A percentile compares a stretch with the other conserved stretches of the same genome.
phyloP scores from a whole-genome alignment of 2,888 invertebrate species.

The Neoaliturus tenellus region DNA sequence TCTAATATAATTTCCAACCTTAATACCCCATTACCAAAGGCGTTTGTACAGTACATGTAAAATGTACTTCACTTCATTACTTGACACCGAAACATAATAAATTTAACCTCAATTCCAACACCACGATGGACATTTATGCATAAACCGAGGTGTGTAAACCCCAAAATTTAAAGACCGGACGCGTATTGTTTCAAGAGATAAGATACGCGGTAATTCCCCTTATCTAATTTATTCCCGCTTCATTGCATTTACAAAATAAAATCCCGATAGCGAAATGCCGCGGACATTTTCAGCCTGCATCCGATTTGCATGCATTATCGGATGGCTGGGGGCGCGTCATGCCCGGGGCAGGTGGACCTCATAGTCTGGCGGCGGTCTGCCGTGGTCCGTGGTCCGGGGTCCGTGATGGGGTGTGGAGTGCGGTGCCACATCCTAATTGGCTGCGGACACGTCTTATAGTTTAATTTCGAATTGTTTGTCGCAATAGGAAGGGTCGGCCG shows the following conservation, averaged over 20 bases:
- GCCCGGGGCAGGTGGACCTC: too few species aligned
- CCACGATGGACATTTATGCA: neutral
- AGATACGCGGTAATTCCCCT: constrained; percentile 7
- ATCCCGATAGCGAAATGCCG: neutral
- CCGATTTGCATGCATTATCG: constrained; percentile 15
- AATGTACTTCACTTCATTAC: neutral
- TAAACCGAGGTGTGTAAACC: neutral
- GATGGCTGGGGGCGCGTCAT: too few species aligned
- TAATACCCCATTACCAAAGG: too few species aligned
- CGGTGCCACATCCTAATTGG: constrained; percentile 14
- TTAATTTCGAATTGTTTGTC: constrained; percentile 53
- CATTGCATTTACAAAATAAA: constrained; percentile 7
- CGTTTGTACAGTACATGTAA: too few species aligned
- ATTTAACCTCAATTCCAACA: neutral
- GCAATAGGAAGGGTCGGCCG: constrained; percentile 41
- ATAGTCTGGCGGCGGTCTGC: too few species aligned
- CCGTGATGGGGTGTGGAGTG: neutral
- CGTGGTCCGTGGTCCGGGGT: neutral
- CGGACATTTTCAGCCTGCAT: neutral
- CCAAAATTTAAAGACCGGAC: neutral
- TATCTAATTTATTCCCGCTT: constrained; percentile 34
- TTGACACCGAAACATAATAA: neutral
- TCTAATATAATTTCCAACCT: too few species aligned
- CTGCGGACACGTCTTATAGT: constrained; percentile 51
- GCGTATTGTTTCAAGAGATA: constrained; percentile 16